Evolutionary conservation across 2,797 vertebrate species (phyloP).

Genomic region (Rhodeus uyekii): DNA sequence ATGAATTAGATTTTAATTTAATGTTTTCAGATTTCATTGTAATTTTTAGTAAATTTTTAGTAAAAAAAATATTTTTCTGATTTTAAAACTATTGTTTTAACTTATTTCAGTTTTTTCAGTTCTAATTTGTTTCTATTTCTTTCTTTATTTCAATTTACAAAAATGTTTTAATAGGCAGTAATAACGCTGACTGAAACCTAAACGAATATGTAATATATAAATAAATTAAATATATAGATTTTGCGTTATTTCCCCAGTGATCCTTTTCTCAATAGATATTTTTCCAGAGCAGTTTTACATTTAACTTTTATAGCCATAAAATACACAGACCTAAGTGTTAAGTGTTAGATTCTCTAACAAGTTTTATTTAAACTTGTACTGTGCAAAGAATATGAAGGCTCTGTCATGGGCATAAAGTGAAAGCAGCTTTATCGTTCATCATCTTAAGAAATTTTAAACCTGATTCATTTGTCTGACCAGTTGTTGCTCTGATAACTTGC

Average conservation of each 20-base stretch:
- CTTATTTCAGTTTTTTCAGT: not conserved
- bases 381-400: not conserved
- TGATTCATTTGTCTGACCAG: constrained; percentile 10
- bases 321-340: not conserved
- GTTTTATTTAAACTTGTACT: not conserved
- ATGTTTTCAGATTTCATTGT: not conserved
- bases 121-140: not conserved
- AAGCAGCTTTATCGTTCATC: not conserved
- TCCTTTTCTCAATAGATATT: not conserved
- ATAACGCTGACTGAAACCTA: not conserved
- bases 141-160: not conserved
- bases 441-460: constrained; percentile 27
- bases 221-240: no score
- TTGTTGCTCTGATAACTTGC: constrained; percentile 21
- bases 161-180: not conserved
- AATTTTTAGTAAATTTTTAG: not conserved
- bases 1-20: not conserved
- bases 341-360: not conserved
- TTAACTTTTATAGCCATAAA: not conserved
- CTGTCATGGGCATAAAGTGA: not conserved
- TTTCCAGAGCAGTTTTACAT: not conserved
- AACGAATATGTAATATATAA: no score
- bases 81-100: no score
- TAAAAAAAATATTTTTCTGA: no score
- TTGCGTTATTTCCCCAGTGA: not conserved